Evolutionary conservation across 1,140 invertebrate species (phyloP).

Genomic region (Scaptomyza graminum): DNA sequence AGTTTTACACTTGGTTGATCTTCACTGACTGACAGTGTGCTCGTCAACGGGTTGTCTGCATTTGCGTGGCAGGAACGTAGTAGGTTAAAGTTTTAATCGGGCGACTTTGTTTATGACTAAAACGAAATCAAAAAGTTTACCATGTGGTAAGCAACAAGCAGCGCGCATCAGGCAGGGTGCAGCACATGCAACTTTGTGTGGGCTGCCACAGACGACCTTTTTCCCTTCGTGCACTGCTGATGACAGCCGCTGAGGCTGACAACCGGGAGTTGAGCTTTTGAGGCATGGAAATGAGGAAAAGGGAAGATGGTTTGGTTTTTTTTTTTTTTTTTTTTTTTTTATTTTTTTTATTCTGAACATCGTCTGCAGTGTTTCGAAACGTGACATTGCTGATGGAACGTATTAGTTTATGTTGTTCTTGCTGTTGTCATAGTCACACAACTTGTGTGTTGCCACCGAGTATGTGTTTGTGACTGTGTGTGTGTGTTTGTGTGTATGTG

Average conservation of each 20-base stretch:
- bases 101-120: slow-evolving; percentile 50
- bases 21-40: slow-evolving; percentile 25
- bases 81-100: slow-evolving; percentile 53
- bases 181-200: slow-evolving; percentile 54
- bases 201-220: neutral
- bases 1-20: slow-evolving; percentile 47
- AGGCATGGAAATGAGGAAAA: slow-evolving; percentile 13
- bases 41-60: slow-evolving; percentile 27
- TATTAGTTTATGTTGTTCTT: slow-evolving; percentile 12
- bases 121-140: slow-evolving; percentile 58
- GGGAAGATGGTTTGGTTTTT: slow-evolving; percentile 9
- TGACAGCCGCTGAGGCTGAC: slow-evolving; percentile 40
- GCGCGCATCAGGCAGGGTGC: slow-evolving; percentile 16
- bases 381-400: slow-evolving; percentile 37
- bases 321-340: slow-evolving; percentile 3
- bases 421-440: slow-evolving; percentile 6
- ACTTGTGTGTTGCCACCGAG: slow-evolving; percentile 8
- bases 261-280: slow-evolving; percentile 17
- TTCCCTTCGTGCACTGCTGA: slow-evolving; percentile 11
- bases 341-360: slow-evolving; percentile 10
- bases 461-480: slow-evolving; percentile 15
- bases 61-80: slow-evolving; percentile 11
- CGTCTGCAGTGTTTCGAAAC: slow-evolving; percentile 40
- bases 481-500: slow-evolving; percentile 20
- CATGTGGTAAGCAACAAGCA: slow-evolving; percentile 41